Evolutionary conservation across 1,140 invertebrate species (phyloP).

Genomic region (Bombus waltoni): DNA sequence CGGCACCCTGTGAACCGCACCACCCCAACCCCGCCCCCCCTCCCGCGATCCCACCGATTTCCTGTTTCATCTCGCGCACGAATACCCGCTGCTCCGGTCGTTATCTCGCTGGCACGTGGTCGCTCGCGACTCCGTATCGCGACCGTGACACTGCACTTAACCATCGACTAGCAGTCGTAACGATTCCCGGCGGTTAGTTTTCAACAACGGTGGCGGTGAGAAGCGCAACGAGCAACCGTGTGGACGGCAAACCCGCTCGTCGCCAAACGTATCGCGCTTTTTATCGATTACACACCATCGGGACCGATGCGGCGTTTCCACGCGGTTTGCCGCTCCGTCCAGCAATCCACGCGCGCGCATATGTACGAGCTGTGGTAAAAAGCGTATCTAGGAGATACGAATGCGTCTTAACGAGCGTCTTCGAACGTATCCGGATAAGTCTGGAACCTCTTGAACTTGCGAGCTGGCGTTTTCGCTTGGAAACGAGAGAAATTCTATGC

Average conservation of each 20-base stretch:
- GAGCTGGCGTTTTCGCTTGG: fast-evolving
- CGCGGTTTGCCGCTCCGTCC: no score
- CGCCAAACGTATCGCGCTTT: background rate
- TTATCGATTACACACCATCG: slow-evolving; percentile 1
- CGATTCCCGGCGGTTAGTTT: background rate
- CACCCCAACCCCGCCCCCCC: no score
- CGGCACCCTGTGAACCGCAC: no score
- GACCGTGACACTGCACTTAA: slow-evolving; percentile 44
- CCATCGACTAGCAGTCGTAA: slow-evolving; percentile 6
- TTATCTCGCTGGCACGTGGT: slow-evolving; percentile 43
- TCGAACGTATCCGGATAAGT: no score
- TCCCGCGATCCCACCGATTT: background rate
- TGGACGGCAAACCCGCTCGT: background rate
- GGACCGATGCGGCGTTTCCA: background rate
- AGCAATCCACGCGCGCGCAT: no score
- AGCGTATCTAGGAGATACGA: no score
- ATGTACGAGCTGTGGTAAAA: no score
- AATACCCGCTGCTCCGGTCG: background rate
- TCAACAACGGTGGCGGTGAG: background rate
- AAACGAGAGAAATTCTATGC: no score
- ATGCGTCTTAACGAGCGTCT: no score
- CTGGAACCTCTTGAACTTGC: fast-evolving
- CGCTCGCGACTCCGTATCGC: slow-evolving; percentile 28
- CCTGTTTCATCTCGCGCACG: background rate
- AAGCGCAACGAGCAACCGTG: background rate